Conservation (phyloP, 2,113 vertebrate species). For the Narcine bancroftii region DNA sequence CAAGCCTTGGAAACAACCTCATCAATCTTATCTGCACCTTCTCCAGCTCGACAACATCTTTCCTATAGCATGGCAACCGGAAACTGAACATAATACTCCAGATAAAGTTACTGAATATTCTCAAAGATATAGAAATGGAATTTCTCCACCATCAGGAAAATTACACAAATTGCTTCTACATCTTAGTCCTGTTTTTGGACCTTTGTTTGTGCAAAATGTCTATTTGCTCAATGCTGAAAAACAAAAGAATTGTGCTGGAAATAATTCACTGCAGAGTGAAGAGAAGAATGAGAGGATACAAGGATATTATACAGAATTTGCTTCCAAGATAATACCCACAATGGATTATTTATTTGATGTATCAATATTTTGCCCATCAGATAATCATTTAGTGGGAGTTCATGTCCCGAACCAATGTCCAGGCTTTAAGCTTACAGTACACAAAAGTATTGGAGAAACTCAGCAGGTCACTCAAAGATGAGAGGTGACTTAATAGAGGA, state of each 20-base stretch:
- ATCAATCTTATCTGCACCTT: too few relatives aligned
- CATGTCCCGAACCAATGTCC: background rate
- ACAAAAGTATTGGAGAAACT: too few relatives aligned
- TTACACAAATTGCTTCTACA: background rate
- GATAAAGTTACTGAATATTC: too few relatives aligned
- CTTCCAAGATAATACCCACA: background rate
- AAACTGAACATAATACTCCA: too few relatives aligned
- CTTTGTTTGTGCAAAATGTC: background rate
- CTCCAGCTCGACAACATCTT: too few relatives aligned
- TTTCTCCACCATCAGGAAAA: background rate
- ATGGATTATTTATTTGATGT: background rate
- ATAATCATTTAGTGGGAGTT: background rate
- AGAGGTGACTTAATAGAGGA: too few relatives aligned
- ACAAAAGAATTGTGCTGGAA: background rate
- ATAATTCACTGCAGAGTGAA: background rate
- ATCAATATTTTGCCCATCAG: conserved; percentile 23
- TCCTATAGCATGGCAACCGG: too few relatives aligned
- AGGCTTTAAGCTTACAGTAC: background rate
- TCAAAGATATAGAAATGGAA: background rate
- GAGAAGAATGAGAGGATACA: background rate
- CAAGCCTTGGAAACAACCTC: too few relatives aligned
- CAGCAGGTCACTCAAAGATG: too few relatives aligned
- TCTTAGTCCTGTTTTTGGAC: background rate
- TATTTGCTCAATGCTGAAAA: background rate
- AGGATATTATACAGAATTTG: background rate